Evolutionary conservation across 2,888 invertebrate species (phyloP).

Genomic region (Drosophila stalkeri): DNA sequence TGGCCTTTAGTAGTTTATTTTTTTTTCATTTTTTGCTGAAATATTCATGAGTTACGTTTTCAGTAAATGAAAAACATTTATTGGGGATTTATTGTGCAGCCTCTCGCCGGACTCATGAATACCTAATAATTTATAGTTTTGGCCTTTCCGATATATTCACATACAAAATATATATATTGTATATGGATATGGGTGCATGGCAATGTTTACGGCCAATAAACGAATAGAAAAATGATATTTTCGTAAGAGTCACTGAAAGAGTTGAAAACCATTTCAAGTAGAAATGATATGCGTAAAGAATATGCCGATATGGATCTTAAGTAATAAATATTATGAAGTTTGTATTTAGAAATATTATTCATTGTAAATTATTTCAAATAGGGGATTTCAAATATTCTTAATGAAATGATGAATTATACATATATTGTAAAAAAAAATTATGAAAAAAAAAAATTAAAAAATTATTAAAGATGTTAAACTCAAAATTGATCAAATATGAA

Average conservation of each 20-base stretch:
- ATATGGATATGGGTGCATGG: conserved; percentile 43
- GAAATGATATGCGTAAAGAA: not conserved
- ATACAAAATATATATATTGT: conserved; percentile 4
- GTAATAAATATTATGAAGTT: conserved; percentile 2
- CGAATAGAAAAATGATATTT: conserved; percentile 24
- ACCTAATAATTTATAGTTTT: conserved; percentile 72
- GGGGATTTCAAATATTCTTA: too few species aligned
- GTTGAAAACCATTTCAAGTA: not conserved
- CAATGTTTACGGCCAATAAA: conserved; percentile 49
- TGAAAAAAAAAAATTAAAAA: too few species aligned
- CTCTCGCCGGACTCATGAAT: conserved; percentile 59
- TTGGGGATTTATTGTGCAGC: conserved; percentile 70
- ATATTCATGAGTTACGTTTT: conserved; percentile 79
- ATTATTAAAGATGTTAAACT: too few species aligned
- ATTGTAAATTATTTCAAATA: too few species aligned
- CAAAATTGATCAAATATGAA: too few species aligned
- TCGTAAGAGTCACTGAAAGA: not conserved
- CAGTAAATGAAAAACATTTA: conserved; percentile 78
- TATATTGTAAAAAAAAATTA: too few species aligned
- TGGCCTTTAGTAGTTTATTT: conserved; percentile 21
- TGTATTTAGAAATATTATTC: not conserved
- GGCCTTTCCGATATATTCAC: conserved; percentile 40
- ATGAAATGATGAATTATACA: too few species aligned
- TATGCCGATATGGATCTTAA: not conserved
- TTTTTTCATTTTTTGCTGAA: conserved; percentile 50